A percentile compares a stretch with the other conserved stretches of the same genome.
Evolutionary conservation across 2,797 vertebrate species (phyloP).

Genomic region (Harpagifer antarcticus): DNA sequence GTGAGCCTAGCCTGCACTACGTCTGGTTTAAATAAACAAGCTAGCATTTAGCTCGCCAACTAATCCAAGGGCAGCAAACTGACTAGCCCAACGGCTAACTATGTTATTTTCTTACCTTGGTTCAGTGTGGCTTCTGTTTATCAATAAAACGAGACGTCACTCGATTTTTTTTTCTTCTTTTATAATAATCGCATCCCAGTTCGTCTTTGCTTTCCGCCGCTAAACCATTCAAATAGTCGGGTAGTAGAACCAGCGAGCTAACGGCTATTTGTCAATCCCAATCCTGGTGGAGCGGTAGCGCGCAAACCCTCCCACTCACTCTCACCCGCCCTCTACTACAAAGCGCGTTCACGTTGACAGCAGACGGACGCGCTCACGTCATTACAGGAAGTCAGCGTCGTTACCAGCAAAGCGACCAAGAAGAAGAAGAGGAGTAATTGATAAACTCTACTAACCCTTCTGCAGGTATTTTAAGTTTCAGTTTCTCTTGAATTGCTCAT

Average conservation of each 20-base stretch:
- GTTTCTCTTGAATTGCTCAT: fast-evolving
- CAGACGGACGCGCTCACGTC: constrained; percentile 31
- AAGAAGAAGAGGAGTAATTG: constrained; percentile 21
- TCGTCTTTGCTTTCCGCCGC: constrained; percentile 13
- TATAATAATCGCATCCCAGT: constrained; percentile 59
- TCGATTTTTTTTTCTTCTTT: constrained; percentile 3
- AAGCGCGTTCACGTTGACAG: constrained; percentile 16
- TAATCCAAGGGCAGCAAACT: constrained; percentile 76
- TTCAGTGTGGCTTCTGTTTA: constrained; percentile 5
- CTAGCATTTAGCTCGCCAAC: constrained; percentile 68
- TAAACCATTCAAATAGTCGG: constrained; percentile 54
- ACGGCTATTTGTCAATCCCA: constrained; percentile 61
- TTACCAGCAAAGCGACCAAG: background rate
- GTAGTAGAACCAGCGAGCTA: constrained; percentile 40
- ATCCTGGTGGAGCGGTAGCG: constrained; percentile 12
- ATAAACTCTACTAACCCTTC: background rate
- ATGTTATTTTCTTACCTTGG: constrained; percentile 57
- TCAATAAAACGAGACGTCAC: background rate
- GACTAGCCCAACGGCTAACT: constrained; percentile 10
- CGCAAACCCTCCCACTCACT: constrained; percentile 29
- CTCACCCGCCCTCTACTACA: background rate
- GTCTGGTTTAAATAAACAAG: constrained; percentile 40
- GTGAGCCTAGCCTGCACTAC: constrained; percentile 45
- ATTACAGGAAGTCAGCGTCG: background rate
- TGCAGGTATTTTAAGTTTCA: constrained; percentile 47